Evolutionary conservation across 2,113 vertebrate genomes (phyloP).

Genomic region (Silurus meridionalis): DNA sequence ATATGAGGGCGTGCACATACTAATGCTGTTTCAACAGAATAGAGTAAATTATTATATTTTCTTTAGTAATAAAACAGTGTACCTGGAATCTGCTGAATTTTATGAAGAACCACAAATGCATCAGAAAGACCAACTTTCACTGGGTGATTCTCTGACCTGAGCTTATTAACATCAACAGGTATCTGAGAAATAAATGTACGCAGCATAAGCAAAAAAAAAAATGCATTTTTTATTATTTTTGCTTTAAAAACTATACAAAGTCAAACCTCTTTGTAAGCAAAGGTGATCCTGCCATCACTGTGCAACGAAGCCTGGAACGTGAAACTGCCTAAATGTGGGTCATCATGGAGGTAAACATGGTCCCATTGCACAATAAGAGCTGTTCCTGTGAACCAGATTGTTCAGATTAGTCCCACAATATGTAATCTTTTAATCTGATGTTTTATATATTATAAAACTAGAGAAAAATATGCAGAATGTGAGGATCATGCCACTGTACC

Average conservation of each 20-base stretch:
- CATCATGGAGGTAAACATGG: slow-evolving; percentile 84
- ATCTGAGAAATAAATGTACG: slow-evolving; percentile 71
- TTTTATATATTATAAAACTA: neutral
- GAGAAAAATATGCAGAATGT: neutral
- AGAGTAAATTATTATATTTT: too few species aligned
- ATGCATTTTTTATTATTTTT: neutral
- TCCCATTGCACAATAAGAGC: slow-evolving; percentile 93
- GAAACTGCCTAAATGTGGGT: slow-evolving; percentile 83
- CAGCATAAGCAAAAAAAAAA: neutral
- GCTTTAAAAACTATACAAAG: neutral
- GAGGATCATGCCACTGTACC: slow-evolving; percentile 65
- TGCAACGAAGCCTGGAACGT: slow-evolving; percentile 91
- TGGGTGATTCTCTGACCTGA: slow-evolving; percentile 87
- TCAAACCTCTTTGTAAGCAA: slow-evolving; percentile 89
- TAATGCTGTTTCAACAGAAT: neutral
- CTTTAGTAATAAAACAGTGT: slow-evolving; percentile 53
- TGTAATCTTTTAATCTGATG: neutral
- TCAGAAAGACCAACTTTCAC: slow-evolving; percentile 96
- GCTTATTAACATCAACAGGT: slow-evolving; percentile 81
- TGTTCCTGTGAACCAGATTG: slow-evolving; percentile 73
- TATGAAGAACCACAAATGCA: slow-evolving; percentile 91
- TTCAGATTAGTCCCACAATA: neutral
- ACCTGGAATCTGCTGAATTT: slow-evolving; percentile 94
- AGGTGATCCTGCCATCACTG: slow-evolving; percentile 88
- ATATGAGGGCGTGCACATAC: neutral